phyloP scores from a whole-genome alignment of 2,888 invertebrate species.

The Cheilosia impressa region DNA sequence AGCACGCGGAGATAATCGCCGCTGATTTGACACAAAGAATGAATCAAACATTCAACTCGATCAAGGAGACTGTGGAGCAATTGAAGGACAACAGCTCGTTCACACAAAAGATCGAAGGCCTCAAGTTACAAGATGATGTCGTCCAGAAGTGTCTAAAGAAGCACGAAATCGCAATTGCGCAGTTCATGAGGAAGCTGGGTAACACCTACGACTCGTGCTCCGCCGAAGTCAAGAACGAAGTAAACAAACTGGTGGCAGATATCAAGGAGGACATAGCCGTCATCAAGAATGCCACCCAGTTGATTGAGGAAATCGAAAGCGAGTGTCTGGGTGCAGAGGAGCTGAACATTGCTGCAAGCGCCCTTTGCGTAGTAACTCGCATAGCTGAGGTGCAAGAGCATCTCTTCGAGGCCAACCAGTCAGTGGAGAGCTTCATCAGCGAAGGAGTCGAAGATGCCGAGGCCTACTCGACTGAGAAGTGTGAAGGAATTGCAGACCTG shows the following conservation, averaged over 20 bases:
- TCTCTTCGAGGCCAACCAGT: constrained; percentile 36
- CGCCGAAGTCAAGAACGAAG: constrained; percentile 42
- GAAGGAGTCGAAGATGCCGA: constrained; percentile 33
- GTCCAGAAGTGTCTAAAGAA: constrained; percentile 57
- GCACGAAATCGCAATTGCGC: constrained; percentile 46
- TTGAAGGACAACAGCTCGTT: constrained; percentile 51
- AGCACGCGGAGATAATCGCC: constrained; percentile 33
- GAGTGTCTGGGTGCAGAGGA: constrained; percentile 28
- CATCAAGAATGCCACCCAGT: constrained; percentile 19
- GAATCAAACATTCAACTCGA: constrained; percentile 43
- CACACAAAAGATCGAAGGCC: constrained; percentile 33
- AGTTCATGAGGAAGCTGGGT: constrained; percentile 55
- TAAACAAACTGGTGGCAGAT: constrained; percentile 13
- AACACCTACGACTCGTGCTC: constrained; percentile 56
- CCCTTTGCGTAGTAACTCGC: constrained; percentile 51
- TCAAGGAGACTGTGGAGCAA: constrained; percentile 54
- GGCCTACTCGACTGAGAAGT: constrained; percentile 23
- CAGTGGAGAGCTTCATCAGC: constrained; percentile 44
- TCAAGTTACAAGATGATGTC: constrained; percentile 31
- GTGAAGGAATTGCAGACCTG: constrained; percentile 34
- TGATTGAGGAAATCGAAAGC: constrained; percentile 3
- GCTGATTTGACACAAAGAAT: constrained; percentile 41
- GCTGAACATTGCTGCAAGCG: constrained; percentile 26
- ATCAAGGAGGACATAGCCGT: constrained; percentile 7
- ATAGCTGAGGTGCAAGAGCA: constrained; percentile 42